Conservation (phyloP, 1,140 invertebrate species). For the Hylyphantes graminicola region DNA sequence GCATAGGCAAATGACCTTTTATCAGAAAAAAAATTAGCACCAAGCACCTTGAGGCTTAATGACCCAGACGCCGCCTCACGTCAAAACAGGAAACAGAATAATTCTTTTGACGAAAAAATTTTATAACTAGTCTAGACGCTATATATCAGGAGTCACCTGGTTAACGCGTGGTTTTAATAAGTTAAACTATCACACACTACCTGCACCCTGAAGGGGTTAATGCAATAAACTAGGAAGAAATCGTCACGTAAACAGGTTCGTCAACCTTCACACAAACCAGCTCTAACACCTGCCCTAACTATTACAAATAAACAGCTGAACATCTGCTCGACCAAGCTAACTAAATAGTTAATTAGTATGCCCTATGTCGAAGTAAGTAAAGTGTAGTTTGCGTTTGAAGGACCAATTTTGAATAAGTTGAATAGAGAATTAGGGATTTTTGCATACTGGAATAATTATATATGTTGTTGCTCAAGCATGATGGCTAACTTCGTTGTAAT, state of each 20-base stretch:
- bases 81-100: constrained; percentile 9
- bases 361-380: too few species aligned
- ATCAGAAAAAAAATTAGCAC: neutral
- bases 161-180: neutral
- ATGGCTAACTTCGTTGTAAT: too few species aligned
- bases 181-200: neutral
- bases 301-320: neutral
- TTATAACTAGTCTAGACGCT: constrained; percentile 12
- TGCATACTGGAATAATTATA: too few species aligned
- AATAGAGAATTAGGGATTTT: too few species aligned
- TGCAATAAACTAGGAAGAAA: neutral
- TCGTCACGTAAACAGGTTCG: constrained; percentile 10
- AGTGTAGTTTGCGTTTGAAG: too few species aligned
- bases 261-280: neutral
- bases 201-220: neutral
- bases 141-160: neutral
- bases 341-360: too few species aligned
- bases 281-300: constrained; percentile 12
- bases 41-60: neutral
- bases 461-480: too few species aligned
- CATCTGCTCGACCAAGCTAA: too few species aligned
- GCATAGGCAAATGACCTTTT: neutral
- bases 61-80: constrained; percentile 13
- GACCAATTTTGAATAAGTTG: too few species aligned
- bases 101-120: neutral